Conservation (phyloP, 1,140 invertebrate genomes). For the Lepidurus apus region DNA sequence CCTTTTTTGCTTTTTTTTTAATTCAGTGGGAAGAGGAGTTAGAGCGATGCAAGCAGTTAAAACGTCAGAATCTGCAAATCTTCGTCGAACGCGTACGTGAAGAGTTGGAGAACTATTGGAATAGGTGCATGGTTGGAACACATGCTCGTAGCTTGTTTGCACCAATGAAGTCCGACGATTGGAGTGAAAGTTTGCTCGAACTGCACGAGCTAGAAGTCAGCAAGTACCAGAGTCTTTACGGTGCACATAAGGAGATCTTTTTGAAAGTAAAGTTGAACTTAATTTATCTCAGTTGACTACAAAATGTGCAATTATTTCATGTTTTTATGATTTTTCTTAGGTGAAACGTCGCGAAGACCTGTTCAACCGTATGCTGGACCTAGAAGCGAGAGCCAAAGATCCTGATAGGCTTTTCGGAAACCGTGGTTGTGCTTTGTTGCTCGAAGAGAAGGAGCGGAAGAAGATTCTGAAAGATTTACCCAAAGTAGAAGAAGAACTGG, state of each 20-base stretch:
- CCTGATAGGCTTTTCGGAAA: constrained; percentile 70
- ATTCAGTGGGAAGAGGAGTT: constrained; percentile 53
- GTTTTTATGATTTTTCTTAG: constrained; percentile 52
- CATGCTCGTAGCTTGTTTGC: constrained; percentile 57
- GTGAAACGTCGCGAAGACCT: constrained; percentile 56
- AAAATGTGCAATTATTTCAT: constrained; percentile 23
- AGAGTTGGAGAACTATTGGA: constrained; percentile 64
- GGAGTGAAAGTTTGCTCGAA: constrained; percentile 65
- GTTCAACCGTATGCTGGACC: constrained; percentile 60
- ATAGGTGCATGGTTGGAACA: constrained; percentile 60
- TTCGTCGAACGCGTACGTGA: constrained; percentile 63
- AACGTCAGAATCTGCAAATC: constrained; percentile 58
- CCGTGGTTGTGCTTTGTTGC: constrained; percentile 71
- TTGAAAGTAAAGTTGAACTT: constrained; percentile 35
- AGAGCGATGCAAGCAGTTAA: constrained; percentile 55
- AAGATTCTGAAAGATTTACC: constrained; percentile 56
- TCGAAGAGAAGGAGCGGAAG: constrained; percentile 77
- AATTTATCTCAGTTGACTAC: constrained; percentile 26
- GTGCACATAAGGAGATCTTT: constrained; percentile 56
- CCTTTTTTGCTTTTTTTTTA: constrained; percentile 37
- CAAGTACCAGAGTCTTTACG: constrained; percentile 60
- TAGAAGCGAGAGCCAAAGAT: constrained; percentile 64
- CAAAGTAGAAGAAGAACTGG: constrained; percentile 47
- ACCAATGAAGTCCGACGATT: constrained; percentile 55
- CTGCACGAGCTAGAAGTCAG: constrained; percentile 67